Evolutionary conservation across 2,888 invertebrate genomes (phyloP), one percentile per base, ranked within the genome.

Genomic region (Lochmaea capreae): DNA sequence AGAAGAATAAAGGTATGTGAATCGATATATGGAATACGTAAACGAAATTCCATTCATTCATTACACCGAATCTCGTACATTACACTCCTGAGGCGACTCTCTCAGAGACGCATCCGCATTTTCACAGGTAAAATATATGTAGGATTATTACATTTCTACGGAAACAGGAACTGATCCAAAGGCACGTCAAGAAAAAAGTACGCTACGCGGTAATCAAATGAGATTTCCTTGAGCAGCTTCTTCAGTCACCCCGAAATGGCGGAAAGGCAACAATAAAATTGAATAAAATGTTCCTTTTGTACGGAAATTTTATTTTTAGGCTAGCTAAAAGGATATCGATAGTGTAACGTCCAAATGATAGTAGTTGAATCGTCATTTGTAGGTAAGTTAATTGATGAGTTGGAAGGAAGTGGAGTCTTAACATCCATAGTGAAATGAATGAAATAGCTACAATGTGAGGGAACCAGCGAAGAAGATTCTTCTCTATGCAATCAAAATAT

Each of bases 151-250:
- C 75, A 78, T 78, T 77, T 72, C 63, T 49, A 59, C 76, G 80
- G 79, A 80, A 81, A 79, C 79, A 77, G 78, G 79, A 80, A 79
- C 77, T 74, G 78, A 79, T 76, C 79, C 75, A 71, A 76, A 72
- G 73, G 75, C 78, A 79, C 76, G 78, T 76, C 77, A 76, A 77
- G 76, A 79, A 80, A 80, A 78, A 71, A 65, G 58, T 52, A 46
- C 58, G 62, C 58, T 58, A 59, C 78, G 73, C 75, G 59, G 72
- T 67, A 77, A 79, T 77, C 73, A 77, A 81, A 80, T 81, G 78
- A 78, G 74, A 71, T 76, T 69, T 72, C 62, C 66, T 33, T 59
- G 63, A 62, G 74, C 49, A 49, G 66, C 77, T 70, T 72, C 65
- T 72, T 59, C 65, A 72, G 65, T 76, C 71, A 59, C 46, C 71